Evolutionary conservation across 2,888 invertebrate genomes (phyloP), one percentile per base, ranked within the genome.

Genomic region (Acleris emargana): DNA sequence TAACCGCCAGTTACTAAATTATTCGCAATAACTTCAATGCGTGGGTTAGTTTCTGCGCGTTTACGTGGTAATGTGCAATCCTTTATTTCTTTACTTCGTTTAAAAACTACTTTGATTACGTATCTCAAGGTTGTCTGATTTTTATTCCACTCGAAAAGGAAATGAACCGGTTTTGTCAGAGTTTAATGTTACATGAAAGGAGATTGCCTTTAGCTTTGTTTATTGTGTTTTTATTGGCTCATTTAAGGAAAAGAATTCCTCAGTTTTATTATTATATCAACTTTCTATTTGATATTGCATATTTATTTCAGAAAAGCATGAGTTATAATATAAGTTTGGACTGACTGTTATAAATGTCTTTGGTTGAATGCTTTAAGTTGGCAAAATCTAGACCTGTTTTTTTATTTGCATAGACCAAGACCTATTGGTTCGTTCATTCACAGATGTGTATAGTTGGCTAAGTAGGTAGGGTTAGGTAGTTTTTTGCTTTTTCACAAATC

Each of bases 91-190:
- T 61, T 47, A 45, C 45, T 25, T 53, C 18, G 38, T 3, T 16
- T 5, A 57, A 50, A 49, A 28, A 18, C 51, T 50, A 58, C 45
- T 43, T 32, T 50, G 43, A 20, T 63, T 54, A 18, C 32, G n/a
- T 45, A 47, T 58, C 47, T 58, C 47, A 58, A 53, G 52, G 47
- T 47, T 64, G 63, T 47, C 25, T 64, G 32, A 18, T 47, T 16
- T 53, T 53, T 43, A 25, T 22, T 64, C 47, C 58, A 49, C 47
- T 16, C 22, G 18, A 38, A 58, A 58, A 64, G 58, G 63, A 64
- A 64, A 58, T 58, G 53, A 53, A 58, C 47, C 53, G 63, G 63
- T 64, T 64, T 25, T 57, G 45, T 51, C 17, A 17, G 22, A 22
- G 47, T 52, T 58, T 42, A 25, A 55, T 55, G 55, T 62, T 20